Evolutionary conservation across 1,140 invertebrate genomes (phyloP).

Genomic region (Drosophila nebulosa): DNA sequence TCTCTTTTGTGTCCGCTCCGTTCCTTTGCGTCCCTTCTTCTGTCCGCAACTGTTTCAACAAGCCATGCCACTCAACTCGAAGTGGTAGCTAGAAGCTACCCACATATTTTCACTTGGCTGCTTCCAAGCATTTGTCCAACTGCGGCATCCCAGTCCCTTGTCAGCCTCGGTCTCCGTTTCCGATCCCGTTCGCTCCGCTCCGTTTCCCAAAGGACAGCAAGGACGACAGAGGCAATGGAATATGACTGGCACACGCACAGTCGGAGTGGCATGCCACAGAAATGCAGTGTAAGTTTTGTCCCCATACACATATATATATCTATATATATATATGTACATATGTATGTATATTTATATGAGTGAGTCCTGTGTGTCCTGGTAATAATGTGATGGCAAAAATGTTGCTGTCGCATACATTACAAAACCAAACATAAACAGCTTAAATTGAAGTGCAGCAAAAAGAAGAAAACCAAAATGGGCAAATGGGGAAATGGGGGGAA

Average conservation of each 20-base stretch:
- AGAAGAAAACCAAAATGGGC: not conserved
- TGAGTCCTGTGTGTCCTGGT: constrained; percentile 13
- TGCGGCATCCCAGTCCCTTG: not conserved
- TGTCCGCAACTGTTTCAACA: constrained; percentile 4
- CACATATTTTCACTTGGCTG: constrained; percentile 45
- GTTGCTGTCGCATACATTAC: constrained; percentile 42
- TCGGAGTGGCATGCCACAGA: not conserved
- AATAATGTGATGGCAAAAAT: constrained; percentile 36
- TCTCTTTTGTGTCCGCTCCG: not conserved
- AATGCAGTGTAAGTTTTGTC: not conserved
- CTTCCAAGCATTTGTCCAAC: constrained; percentile 35
- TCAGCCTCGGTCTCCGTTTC: not conserved
- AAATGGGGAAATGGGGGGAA: no score
- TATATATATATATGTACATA: constrained; percentile 7
- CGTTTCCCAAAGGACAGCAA: constrained; percentile 21
- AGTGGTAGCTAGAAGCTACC: constrained; percentile 31
- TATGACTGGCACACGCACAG: constrained; percentile 19
- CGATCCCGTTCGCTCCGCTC: not conserved
- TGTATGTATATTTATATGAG: not conserved
- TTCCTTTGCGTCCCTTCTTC: not conserved
- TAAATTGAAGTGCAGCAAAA: constrained; percentile 37
- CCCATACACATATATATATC: not conserved
- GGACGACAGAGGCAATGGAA: constrained; percentile 22
- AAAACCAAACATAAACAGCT: constrained; percentile 66
- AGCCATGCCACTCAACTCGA: constrained; percentile 30